Evolutionary conservation across 2,113 vertebrate species (phyloP), one percentile per base, ranked within the genome.

Genomic region (Silurus asotus): DNA sequence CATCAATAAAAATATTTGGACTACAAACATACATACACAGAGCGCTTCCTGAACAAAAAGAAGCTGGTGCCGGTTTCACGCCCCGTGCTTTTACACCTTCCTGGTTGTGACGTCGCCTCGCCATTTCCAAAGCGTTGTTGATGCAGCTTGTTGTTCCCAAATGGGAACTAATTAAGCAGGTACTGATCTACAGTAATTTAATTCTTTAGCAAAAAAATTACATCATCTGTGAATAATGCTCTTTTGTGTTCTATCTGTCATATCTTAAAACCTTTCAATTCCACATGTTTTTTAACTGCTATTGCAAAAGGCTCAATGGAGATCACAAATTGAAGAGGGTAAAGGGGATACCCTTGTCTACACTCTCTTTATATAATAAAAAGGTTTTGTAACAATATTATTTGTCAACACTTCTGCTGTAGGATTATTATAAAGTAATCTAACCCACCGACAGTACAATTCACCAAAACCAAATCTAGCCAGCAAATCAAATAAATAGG

Each of bases 121-220:
- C 37, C 37, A 37, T 37, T 37, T 2, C 37, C 37, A 37, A 37
- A 37, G 37, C 37, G 2, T 37, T 37, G 37, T 37, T 37, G 37
- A 37, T 37, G 37, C 37, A 37, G 37, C 37, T 37, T 2, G 2
- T 37, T 37, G 37, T 37, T 37, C 37, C 37, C 2, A 2, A 37
- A 37, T 2, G 37, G 37, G 37, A 20, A 23, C 61, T 23, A 62
- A 62, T 23, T 23, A 23, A 62, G 61, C 61, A 8, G 61, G 61
- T 62, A 62, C 23, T 23, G 61, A 62, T 20, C 37, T 37, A 37
- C 37, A 37, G 19, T 20, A 62, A 8, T 92, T 92, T 11, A 0
- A 13, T 49, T 37, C 37, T 37, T 37, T 37, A 37, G 37, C 37
- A 37, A 37, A 37, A 37, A 2, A 37, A 37, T 37, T 1, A 37